Evolutionary conservation across 2,888 invertebrate species (phyloP).

Genomic region (Poecilus cupreus): DNA sequence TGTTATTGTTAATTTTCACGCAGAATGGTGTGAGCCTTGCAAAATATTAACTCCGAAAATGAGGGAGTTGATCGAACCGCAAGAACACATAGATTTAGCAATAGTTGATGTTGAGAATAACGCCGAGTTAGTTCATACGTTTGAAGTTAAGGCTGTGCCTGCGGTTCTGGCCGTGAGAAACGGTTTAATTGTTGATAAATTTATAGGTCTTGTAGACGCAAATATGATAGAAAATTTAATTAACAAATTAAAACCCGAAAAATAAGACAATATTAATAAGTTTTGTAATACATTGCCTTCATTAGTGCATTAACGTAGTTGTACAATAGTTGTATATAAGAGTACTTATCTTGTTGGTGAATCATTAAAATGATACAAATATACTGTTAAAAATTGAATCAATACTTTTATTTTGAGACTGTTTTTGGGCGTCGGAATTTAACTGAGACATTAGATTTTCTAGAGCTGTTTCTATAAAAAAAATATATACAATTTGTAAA

Average conservation of each 20-base stretch:
- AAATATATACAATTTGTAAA: background rate
- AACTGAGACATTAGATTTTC: constrained; percentile 22
- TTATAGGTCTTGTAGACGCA: constrained; percentile 89
- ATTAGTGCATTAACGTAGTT: constrained; percentile 24
- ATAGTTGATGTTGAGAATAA: constrained; percentile 89
- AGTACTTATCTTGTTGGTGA: background rate
- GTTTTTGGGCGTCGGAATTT: background rate
- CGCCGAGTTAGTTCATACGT: constrained; percentile 87
- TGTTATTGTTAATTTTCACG: constrained; percentile 93
- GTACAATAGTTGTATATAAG: constrained; percentile 32
- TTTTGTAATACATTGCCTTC: constrained; percentile 23
- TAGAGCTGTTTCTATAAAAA: constrained; percentile 31
- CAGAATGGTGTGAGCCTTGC: constrained; percentile 94
- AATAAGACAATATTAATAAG: background rate
- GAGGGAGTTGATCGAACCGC: constrained; percentile 83
- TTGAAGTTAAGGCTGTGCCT: constrained; percentile 88
- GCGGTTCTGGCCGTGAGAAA: constrained; percentile 88
- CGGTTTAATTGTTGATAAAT: constrained; percentile 89
- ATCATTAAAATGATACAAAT: background rate
- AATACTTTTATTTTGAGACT: background rate
- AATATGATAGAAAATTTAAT: constrained; percentile 87
- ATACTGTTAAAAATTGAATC: constrained; percentile 20
- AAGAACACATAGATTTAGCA: constrained; percentile 84
- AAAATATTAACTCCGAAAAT: constrained; percentile 90
- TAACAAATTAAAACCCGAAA: constrained; percentile 73